Conservation (phyloP, 2,797 vertebrate genomes). For the Nasua narica region DNA sequence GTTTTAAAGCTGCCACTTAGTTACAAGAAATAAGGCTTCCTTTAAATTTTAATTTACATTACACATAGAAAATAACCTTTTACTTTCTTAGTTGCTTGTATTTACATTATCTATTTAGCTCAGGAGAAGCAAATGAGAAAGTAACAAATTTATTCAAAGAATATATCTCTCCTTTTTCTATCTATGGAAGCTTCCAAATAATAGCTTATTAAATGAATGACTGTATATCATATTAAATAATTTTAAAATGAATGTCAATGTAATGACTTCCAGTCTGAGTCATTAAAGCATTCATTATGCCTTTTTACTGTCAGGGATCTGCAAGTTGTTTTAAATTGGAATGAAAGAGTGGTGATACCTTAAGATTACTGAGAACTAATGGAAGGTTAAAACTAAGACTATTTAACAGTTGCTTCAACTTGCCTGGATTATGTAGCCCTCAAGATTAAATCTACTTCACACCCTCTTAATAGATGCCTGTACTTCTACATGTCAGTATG, state of each 20-base stretch:
- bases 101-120: neutral
- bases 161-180: neutral
- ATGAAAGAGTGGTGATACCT: neutral
- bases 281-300: neutral
- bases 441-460: neutral
- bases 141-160: slow-evolving; percentile 4
- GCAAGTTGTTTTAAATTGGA: neutral
- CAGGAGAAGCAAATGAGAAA: slow-evolving; percentile 29
- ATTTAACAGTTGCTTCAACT: slow-evolving; percentile 14
- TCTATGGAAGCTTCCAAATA: neutral
- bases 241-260: neutral
- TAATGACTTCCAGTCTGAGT: neutral
- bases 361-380: neutral
- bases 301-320: neutral
- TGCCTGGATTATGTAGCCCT: neutral
- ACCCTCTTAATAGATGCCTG: neutral
- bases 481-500: neutral
- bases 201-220: neutral
- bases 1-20: neutral
- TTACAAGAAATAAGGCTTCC: slow-evolving; percentile 20
- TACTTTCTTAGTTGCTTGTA: neutral
- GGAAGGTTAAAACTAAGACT: neutral
- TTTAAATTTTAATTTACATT: neutral
- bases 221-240: neutral
- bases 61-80: neutral